Evolutionary conservation across 2,888 invertebrate genomes (phyloP), one percentile per base, ranked within the genome.

Genomic region (Drosophila lutescens): DNA sequence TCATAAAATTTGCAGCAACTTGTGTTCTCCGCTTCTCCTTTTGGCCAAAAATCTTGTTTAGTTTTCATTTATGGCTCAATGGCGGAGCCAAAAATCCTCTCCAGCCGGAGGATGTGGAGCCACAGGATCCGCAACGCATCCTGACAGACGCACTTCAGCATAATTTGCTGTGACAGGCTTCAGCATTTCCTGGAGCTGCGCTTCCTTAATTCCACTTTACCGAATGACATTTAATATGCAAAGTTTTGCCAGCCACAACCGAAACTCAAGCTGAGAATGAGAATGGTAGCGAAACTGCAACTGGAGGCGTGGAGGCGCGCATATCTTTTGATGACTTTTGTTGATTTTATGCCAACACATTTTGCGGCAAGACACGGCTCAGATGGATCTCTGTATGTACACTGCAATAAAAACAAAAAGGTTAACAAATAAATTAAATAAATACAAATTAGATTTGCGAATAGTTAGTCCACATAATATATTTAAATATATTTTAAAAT

Each of bases 171-270:
- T 77, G 89, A 88, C 84, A 85, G 84, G 76, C 70, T 54, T 56
- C 71, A 78, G 79, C 70, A 58, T 80, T 73, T 79, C 74, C 74
- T 74, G 82, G 17, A 43, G 55, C 40, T 44, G 51, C 65, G 80
- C 74, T 74, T 81, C 79, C 87, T 77, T 80, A 83, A 88, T 89
- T 86, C 88, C 90, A 87, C 89, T 86, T 86, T 88, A 77, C 81
- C 87, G 78, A 89, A 89, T 89, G 89, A 88, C 89, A 90, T 89
- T 89, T 90, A 90, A 89, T 89, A 89, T 89, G 89, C 89, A 89
- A 89, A 89, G 90, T 89, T 89, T 89, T 75, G 66, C 38, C 68
- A 74, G 81, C 76, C 76, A 63, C 55, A 72, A 36, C 58, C 49
- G n/a, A 44, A 41, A 54, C 63, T 67, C 23, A 36, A 20, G 34